Percentiles rank a stretch among this genome's conserved stretches.
Evolutionary conservation across 2,113 vertebrate species (phyloP).

Genomic region (Copsychus sechellarum): DNA sequence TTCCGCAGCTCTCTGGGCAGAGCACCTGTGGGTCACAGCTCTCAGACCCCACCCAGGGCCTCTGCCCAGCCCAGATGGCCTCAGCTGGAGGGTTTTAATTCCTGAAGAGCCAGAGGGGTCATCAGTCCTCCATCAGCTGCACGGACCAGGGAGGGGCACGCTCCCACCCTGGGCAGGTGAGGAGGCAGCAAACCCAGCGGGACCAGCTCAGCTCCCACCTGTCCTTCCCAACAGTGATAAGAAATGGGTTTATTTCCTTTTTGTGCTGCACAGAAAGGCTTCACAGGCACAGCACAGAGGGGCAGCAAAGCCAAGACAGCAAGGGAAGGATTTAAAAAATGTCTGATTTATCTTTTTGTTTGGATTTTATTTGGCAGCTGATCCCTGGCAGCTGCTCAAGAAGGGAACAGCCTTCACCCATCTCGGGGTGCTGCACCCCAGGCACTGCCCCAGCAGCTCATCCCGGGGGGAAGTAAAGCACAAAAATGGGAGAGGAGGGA

Average conservation of each 20-base stretch:
- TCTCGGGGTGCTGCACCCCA: neutral
- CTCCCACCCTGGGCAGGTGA: rapidly evolving
- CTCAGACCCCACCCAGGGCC: neutral
- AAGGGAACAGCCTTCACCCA: neutral
- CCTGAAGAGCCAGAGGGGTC: neutral
- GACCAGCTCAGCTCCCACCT: neutral
- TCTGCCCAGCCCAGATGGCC: neutral
- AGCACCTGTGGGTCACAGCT: neutral
- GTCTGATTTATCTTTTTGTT: neutral
- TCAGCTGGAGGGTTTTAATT: neutral
- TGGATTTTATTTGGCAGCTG: neutral
- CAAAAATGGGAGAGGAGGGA: neutral
- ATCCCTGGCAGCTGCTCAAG: neutral
- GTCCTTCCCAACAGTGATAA: neutral
- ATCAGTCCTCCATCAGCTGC: neutral
- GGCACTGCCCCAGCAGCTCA: neutral
- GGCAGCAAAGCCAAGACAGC: neutral
- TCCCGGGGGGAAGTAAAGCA: rapidly evolving
- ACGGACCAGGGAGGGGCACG: rapidly evolving
- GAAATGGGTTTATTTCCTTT: neutral
- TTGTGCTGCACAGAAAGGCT: neutral
- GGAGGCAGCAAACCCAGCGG: rapidly evolving
- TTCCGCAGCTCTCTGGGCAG: neutral
- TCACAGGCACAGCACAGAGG: neutral
- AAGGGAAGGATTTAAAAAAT: neutral